Evolutionary conservation across 1,140 invertebrate species (phyloP).

Genomic region (Mya arenaria): DNA sequence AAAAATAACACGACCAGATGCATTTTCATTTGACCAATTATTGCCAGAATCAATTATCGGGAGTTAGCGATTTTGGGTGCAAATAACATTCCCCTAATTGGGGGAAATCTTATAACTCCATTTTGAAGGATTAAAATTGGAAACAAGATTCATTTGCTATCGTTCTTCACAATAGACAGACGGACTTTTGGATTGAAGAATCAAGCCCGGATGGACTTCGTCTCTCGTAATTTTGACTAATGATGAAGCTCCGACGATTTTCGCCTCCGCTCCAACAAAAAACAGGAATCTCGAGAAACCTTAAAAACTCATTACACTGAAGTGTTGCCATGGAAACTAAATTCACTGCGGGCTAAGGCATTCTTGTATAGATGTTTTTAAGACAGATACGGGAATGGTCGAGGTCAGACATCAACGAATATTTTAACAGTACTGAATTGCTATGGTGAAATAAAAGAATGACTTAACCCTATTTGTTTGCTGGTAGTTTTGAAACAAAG

Average conservation of each 20-base stretch:
- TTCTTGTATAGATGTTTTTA: no score
- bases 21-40: no score
- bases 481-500: no score
- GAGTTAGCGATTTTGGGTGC: no score
- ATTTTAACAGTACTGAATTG: no score
- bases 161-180: neutral
- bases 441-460: no score
- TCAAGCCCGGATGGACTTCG: no score
- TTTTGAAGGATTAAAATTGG: slow-evolving; percentile 35
- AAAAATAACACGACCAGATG: no score
- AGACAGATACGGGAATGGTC: no score
- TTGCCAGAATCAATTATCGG: no score
- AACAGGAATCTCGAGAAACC: slow-evolving; percentile 25
- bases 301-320: slow-evolving; percentile 36
- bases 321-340: slow-evolving; percentile 38
- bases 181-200: neutral
- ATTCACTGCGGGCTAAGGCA: slow-evolving; percentile 20
- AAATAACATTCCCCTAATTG: slow-evolving; percentile 28
- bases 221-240: slow-evolving; percentile 33
- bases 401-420: no score
- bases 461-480: no score
- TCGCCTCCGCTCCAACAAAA: slow-evolving; percentile 16
- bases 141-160: slow-evolving; percentile 27
- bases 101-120: neutral
- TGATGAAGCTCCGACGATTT: slow-evolving; percentile 31